Conservation (phyloP, 2,113 vertebrate species). For the Platanista minor region DNA sequence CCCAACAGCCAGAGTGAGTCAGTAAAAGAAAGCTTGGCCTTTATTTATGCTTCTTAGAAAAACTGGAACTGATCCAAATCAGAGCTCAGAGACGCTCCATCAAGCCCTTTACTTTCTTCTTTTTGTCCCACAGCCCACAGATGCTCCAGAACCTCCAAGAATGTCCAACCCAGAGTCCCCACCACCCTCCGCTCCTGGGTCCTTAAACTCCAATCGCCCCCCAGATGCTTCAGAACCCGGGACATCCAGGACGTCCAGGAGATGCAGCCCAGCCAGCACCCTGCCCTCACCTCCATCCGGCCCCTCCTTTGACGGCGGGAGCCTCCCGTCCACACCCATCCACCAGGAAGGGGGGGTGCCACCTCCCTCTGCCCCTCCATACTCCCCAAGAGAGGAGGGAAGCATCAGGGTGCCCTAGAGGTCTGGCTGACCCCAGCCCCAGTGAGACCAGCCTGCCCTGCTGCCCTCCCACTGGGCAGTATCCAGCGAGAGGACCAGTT, state of each 20-base stretch:
- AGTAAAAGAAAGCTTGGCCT: background rate
- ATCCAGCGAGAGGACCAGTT: accelerated
- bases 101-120: too few relatives aligned
- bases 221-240: accelerated
- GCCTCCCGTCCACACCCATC: too few relatives aligned
- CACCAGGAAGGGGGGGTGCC: accelerated
- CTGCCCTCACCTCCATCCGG: background rate
- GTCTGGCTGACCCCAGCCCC: background rate
- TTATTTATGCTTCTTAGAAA: background rate
- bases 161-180: accelerated
- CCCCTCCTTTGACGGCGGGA: accelerated
- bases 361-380: accelerated
- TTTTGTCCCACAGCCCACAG: background rate
- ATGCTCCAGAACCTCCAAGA: background rate
- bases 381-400: background rate
- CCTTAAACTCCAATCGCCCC: accelerated
- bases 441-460: background rate
- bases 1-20: accelerated
- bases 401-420: accelerated
- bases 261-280: accelerated
- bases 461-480: background rate
- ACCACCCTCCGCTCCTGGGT: accelerated
- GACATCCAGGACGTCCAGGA: accelerated
- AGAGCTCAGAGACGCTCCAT: accelerated
- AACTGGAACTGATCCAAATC: background rate